Base-by-base conservation (phyloP, 2,113 vertebrate genomes). In the Pseudorasbora parva region DNA sequence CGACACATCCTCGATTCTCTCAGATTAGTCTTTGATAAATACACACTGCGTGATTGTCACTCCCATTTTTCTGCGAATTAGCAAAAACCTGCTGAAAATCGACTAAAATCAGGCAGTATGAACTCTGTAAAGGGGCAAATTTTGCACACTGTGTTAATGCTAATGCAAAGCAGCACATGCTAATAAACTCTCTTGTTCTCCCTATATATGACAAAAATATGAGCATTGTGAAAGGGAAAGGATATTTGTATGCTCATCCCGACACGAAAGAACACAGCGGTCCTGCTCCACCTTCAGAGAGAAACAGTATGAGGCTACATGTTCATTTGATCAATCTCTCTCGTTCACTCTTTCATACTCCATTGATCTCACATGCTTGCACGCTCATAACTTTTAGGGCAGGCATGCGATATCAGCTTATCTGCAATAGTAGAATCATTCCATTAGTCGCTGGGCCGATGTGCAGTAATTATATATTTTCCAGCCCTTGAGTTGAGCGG, bases 221-320 rank as follows among this genome's bases (percentile, higher is more conserved):
- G 33, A 71, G 62, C 47, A 43, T 73, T 76, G 45, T 62, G 74
- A 75, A 82, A 47, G 81, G 10, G 4, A 77, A 75, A 76, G 76
- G 43, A 57, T 27, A 82, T 56, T 78, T 74, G 33, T 78, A 74
- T 80, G 68, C 71, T 76, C 78, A 66, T 41, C 43, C 62, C 56
- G 47, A 37, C 85, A 57, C 25, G 0, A 51, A 78, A 49, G 45
- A 83, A 27, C 74, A 79, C 68, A 82, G 77, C 74, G 33, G 69
- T 23, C 80, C 47, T 64, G 49, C 25, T 66, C 51, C 47, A 82
- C 68, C 66, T 87, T 82, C 76, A 77, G 19, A 62, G 60, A 87
- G n/a, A 30, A 1, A 51, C 84, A 83, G 68, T 54, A 71, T 72
- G 19, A 3, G n/a, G 49, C n/a, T 66, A 17, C 78, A 64, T 25